phyloP scores from a whole-genome alignment of 1,140 invertebrate genomes.

The Trichonephila clavipes region DNA sequence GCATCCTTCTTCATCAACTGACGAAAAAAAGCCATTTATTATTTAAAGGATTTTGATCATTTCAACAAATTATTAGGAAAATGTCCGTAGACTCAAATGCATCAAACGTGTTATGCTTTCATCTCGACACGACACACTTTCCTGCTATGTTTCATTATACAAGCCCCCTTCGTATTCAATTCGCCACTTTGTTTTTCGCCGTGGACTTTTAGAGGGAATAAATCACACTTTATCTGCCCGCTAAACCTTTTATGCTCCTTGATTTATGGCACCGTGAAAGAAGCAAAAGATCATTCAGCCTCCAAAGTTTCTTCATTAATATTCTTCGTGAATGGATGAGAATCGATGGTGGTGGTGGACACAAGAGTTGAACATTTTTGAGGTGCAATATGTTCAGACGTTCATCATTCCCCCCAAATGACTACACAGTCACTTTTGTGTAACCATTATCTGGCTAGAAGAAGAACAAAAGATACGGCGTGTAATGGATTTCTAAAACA shows the following conservation, averaged over 20 bases:
- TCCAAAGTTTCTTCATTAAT: conserved; percentile 13
- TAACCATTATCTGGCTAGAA: not conserved
- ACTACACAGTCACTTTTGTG: not conserved
- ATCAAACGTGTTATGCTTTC: not conserved
- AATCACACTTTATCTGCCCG: conserved; percentile 24
- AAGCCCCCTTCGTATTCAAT: not conserved
- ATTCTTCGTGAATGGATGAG: not conserved
- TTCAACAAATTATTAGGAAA: not conserved
- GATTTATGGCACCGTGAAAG: not conserved
- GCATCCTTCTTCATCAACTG: not conserved
- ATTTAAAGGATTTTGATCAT: not conserved
- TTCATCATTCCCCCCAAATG: not conserved
- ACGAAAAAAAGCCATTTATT: not conserved
- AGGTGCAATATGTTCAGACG: not conserved
- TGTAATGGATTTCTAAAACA: not conserved
- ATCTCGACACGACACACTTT: too few species aligned
- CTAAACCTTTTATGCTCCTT: conserved; percentile 15
- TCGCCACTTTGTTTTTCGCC: conserved; percentile 5
- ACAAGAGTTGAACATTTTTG: not conserved
- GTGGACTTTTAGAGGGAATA: not conserved
- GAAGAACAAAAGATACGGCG: not conserved
- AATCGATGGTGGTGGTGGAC: not conserved
- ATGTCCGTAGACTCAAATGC: not conserved
- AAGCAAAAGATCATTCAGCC: not conserved
- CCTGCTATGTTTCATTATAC: not conserved